These are phyloP conservation scores for Drosophila colorata DNA, from an alignment of 2,888 invertebrate genomes.

Conservation along the genomic window DNA sequence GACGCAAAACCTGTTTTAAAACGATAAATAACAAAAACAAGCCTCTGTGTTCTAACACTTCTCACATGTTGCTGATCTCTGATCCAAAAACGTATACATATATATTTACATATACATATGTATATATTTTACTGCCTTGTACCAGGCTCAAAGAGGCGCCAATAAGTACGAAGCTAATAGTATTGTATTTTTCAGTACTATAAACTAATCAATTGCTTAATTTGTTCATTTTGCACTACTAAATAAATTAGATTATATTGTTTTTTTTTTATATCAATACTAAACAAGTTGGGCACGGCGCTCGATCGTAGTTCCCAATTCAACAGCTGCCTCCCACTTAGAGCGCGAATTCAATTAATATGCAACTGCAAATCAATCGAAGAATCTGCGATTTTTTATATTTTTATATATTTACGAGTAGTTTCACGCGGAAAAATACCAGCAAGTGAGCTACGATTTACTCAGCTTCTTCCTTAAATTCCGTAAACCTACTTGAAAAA, in stretches of 20 bases:
- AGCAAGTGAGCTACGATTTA: background rate
- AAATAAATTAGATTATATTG: conserved; percentile 8
- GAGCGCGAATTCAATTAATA: conserved; percentile 49
- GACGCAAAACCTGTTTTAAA: conserved; percentile 15
- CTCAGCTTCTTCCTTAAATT: background rate
- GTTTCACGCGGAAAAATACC: conserved; percentile 32
- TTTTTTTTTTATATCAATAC: conserved; percentile 12
- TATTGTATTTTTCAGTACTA: conserved; percentile 24
- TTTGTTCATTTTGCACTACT: conserved; percentile 11
- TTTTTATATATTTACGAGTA: background rate
- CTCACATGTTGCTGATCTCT: conserved; percentile 2
- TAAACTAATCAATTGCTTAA: conserved; percentile 62
- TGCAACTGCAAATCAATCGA: conserved; percentile 44
- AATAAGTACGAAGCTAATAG: conserved; percentile 24
- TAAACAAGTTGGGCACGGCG: conserved; percentile 38
- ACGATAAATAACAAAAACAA: background rate
- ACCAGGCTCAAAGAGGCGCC: conserved; percentile 56
- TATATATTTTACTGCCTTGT: conserved; percentile 27
- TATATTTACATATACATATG: background rate
- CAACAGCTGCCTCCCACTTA: conserved; percentile 40
- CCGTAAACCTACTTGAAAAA: background rate
- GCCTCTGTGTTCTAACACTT: background rate
- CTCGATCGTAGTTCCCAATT: conserved; percentile 28
- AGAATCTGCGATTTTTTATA: conserved; percentile 12
- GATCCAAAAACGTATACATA: conserved; percentile 1